Percentiles rank a stretch among this genome's conserved stretches.
Conservation (phyloP, 2,888 invertebrate species). For the Acrocyrtus sp. region DNA sequence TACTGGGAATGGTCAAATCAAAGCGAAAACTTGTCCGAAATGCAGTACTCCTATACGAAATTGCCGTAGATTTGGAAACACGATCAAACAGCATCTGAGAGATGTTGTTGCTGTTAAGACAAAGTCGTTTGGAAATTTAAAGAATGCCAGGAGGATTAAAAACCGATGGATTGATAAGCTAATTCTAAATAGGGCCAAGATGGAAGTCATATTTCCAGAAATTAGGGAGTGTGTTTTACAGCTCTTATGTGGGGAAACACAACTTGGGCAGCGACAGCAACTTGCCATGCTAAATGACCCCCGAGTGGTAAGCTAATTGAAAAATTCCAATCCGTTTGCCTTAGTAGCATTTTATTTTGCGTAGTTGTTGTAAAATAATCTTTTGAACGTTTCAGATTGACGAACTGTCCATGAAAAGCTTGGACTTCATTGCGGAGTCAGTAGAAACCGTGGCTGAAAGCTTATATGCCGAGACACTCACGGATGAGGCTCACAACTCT, state of each 20-base stretch:
- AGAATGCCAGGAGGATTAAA: slow-evolving; percentile 65
- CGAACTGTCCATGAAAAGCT: slow-evolving; percentile 35
- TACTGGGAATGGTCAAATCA: neutral
- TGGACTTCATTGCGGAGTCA: slow-evolving; percentile 34
- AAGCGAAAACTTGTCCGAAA: slow-evolving; percentile 27
- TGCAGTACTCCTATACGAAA: slow-evolving; percentile 34
- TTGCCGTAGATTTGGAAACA: slow-evolving; percentile 38
- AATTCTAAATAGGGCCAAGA: too few species aligned
- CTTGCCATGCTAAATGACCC: too few species aligned
- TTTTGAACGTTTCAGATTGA: slow-evolving; percentile 31
- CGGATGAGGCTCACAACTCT: neutral
- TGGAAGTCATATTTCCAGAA: slow-evolving; percentile 61
- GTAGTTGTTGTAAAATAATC: too few species aligned
- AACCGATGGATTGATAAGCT: neutral
- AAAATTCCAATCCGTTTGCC: too few species aligned
- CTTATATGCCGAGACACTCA: too few species aligned
- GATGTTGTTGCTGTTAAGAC: slow-evolving; percentile 13
- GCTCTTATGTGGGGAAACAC: neutral
- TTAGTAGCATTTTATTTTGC: too few species aligned
- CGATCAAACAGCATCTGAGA: slow-evolving; percentile 14
- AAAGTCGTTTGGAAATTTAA: slow-evolving; percentile 64
- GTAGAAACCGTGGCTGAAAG: neutral
- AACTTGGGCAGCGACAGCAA: neutral
- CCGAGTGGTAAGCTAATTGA: too few species aligned
- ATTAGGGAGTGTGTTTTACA: neutral